Base-by-base conservation (phyloP, 2,888 invertebrate genomes). In the Pachydiplax longipennis region DNA sequence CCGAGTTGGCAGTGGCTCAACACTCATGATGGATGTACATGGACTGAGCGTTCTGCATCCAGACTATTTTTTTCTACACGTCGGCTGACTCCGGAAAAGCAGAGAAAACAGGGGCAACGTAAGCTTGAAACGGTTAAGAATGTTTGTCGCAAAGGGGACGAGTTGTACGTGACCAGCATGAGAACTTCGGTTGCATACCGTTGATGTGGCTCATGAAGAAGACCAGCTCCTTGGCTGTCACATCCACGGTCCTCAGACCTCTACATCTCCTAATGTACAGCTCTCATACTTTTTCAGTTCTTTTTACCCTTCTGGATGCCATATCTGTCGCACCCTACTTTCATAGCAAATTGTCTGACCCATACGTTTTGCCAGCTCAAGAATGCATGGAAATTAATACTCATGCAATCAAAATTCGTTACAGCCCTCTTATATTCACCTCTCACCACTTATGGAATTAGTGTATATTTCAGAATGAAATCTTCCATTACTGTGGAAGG, bases 71-170 rank as follows among this genome's bases (percentile, higher is more conserved):
- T 73, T 73, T 31, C 73, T 40, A 13, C 18, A 37, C 31, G 65
- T 8, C 37, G 61, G 22, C 31, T 18, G 40, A 40, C 37, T 83
- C 35, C 6, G 37, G 58, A 61, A 12, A 58, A 87, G 37, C 37
- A 1, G 61, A 61, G 10, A n/a, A 61, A 10, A n/a, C 22, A 35
- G n/a, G 31, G 31, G 18, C 6, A 83, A 61, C 58, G 61, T 87
- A 37, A 87, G 61, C 37, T 87, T n/a, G 87, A 61, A 73, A 61
- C 87, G 37, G 37, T 22, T 15, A 87, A 61, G 65, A 87, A 37
- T 87, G 87, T 87, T 87, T 87, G 87, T 61, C 87, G 18, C 73
- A 31, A 22, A 12, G 40, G 87, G 35, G 83, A 83, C 31, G n/a
- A 35, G 31, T 18, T 37, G 13, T 61, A 87, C 87, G 87, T 87